Evolutionary conservation across 2,113 vertebrate species (phyloP).

Genomic region (Macquaria ambigua): DNA sequence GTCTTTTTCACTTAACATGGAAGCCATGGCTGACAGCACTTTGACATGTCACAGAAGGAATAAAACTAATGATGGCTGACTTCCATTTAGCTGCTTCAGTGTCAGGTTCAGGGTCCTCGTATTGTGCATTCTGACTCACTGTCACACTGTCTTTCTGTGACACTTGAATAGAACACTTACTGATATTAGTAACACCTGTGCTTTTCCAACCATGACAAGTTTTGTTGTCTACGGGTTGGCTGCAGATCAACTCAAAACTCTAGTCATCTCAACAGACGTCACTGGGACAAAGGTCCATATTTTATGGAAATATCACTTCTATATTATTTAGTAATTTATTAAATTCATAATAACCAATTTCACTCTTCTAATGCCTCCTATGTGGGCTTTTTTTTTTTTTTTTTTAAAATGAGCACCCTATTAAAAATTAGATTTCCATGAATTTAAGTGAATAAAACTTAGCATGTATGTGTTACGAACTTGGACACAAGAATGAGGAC

Average conservation of each 20-base stretch:
- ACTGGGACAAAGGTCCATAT: not conserved
- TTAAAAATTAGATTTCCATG: not conserved
- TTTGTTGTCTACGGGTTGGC: not conserved
- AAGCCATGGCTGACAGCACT: not conserved
- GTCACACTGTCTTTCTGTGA: not conserved
- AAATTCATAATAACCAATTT: not conserved
- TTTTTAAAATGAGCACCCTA: not conserved
- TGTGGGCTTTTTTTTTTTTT: too few relatives aligned
- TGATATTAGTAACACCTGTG: not conserved
- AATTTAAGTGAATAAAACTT: not conserved
- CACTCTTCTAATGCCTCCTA: not conserved
- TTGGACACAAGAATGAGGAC: too few relatives aligned
- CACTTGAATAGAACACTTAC: not conserved
- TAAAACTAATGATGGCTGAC: not conserved
- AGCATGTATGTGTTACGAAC: too few relatives aligned
- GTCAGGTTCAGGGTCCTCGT: not conserved
- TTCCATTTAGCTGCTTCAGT: not conserved
- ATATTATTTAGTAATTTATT: not conserved
- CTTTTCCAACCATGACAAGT: not conserved
- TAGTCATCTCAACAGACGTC: not conserved
- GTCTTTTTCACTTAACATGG: not conserved
- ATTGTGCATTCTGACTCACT: not conserved
- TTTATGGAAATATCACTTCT: not conserved
- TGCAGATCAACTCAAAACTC: not conserved
- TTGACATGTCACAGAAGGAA: not conserved